Evolutionary conservation across 2,113 vertebrate genomes (phyloP), one percentile per base, ranked within the genome.

Genomic region (Tauraco erythrolophus): DNA sequence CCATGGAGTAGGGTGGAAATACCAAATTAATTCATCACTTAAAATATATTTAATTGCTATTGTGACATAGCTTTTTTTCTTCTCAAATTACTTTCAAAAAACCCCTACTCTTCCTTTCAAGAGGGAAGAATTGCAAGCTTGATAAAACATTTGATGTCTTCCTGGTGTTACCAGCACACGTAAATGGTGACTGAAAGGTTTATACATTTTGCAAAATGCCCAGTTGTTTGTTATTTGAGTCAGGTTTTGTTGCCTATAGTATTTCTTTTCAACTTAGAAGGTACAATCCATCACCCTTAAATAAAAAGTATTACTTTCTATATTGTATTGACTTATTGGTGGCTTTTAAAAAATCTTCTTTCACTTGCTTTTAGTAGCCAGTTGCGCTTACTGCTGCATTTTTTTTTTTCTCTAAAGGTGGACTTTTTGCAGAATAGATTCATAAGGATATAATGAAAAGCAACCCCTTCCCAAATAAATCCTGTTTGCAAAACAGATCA

Each of bases 161-260:
- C 22, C 16, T 68, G 19, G 12, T 82, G 3, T 81, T 94, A n/a
- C 19, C 27, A 57, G 19, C 37, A 23, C 27, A 69, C 45, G 27
- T 24, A 58, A 65, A 60, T 28, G 10, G 45, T 58, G 65, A 46
- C 21, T 28, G 37, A 84, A 24, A 19, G 61, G 41, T 39, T 89
- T 1, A 8, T 43, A 19, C 8, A 4, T 3, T 2, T 7, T 65
- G 54, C 54, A 10, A 7, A 82, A 53, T 2, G 3, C 61, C 15
- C 57, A 23, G 2, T 48, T 24, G 4, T 51, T 56, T 81, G 21
- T 39, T 78, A 33, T 28, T 74, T 50, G 28, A 64, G 22, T 53
- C 45, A 37, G 28, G 7, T 94, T 92, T 92, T 70, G 30, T 85
- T 92, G 75, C 41, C 31, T 72, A 1, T 50, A n/a, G 14, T 82